These are phyloP conservation scores for Ceyx erithaca DNA, from an alignment of 2,797 vertebrate species.

Conservation along the genomic window DNA sequence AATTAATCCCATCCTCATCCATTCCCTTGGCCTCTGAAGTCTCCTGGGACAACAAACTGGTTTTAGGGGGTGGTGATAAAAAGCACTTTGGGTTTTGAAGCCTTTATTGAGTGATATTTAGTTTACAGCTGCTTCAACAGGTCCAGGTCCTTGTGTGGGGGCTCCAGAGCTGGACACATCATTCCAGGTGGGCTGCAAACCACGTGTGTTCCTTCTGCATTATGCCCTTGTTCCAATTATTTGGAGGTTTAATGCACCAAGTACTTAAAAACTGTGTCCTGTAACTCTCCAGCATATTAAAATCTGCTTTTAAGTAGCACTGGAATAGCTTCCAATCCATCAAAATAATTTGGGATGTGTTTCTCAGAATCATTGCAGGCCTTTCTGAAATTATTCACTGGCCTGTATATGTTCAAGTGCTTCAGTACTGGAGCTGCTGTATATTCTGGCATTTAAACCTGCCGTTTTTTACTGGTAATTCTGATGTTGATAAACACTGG, in stretches of 20 bases:
- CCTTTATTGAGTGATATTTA: not conserved
- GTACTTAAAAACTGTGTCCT: not conserved
- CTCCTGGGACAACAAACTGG: not conserved
- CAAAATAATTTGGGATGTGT: constrained; percentile 28
- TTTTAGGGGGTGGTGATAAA: not conserved
- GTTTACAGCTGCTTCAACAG: not conserved
- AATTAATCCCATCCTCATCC: not conserved
- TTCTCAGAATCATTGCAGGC: not conserved
- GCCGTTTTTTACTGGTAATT: constrained; percentile 21
- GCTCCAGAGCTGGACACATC: not conserved
- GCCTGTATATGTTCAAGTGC: not conserved
- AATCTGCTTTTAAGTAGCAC: not conserved
- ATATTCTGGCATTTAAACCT: constrained; percentile 32
- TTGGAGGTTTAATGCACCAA: not conserved
- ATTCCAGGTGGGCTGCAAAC: not conserved
- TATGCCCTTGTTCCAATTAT: not conserved
- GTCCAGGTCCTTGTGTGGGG: not conserved
- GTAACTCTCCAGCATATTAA: not conserved
- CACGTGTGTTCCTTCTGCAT: rapidly evolving
- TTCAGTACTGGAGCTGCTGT: not conserved
- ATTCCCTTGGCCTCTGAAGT: not conserved
- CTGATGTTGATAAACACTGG: constrained; percentile 32
- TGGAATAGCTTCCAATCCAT: constrained; percentile 38
- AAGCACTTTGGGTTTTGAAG: not conserved
- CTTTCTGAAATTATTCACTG: constrained; percentile 13